phyloP scores from a whole-genome alignment of 2,113 vertebrate species.

The Xenotilapia caudafasciata region DNA sequence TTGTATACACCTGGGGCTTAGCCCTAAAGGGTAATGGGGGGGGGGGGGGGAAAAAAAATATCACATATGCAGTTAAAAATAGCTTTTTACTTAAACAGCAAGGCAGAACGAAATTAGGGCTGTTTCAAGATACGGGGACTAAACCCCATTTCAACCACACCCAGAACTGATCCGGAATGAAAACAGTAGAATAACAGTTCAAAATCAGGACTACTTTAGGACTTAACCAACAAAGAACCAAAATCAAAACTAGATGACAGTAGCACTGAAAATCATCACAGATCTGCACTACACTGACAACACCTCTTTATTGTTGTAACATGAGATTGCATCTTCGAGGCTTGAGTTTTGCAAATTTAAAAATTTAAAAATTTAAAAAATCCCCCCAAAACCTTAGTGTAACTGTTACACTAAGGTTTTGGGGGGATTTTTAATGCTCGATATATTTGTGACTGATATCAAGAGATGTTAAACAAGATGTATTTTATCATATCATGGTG shows the following conservation, averaged over 20 bases:
- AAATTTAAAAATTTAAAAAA: no score
- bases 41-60: fast-evolving
- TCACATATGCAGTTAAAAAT: neutral
- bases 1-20: neutral
- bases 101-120: neutral
- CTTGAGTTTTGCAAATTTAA: neutral
- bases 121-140: neutral
- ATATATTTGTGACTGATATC: fast-evolving
- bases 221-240: neutral
- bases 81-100: neutral
- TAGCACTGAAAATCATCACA: fast-evolving
- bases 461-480: fast-evolving
- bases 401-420: neutral
- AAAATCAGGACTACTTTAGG: neutral
- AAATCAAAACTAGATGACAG: neutral
- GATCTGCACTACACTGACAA: neutral
- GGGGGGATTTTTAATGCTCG: fast-evolving
- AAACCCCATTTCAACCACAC: neutral
- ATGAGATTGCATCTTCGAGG: neutral
- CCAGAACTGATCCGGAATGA: fast-evolving
- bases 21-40: neutral
- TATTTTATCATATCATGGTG: fast-evolving
- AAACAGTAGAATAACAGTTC: neutral
- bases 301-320: fast-evolving
- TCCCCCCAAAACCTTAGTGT: no score